phyloP scores from a whole-genome alignment of 2,888 invertebrate genomes.

The Tanytarsus gracilentus region DNA sequence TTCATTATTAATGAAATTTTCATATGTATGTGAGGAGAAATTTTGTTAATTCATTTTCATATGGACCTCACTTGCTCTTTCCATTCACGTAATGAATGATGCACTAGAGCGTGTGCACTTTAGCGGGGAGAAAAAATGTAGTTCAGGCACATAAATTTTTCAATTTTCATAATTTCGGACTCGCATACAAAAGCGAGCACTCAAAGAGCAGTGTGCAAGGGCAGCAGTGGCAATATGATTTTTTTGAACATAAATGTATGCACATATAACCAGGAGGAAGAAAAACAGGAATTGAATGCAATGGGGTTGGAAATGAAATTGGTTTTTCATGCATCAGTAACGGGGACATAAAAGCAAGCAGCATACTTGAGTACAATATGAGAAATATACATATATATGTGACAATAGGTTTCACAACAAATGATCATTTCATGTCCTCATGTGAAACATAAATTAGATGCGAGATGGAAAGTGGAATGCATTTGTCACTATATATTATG shows the following conservation, averaged over 20 bases:
- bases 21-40: neutral
- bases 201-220: neutral
- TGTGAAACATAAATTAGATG: neutral
- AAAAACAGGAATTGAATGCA: neutral
- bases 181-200: neutral
- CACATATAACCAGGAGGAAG: neutral
- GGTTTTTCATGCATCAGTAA: conserved; percentile 20
- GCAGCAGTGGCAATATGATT: neutral
- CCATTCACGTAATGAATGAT: conserved; percentile 8
- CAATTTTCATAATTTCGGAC: conserved; percentile 20
- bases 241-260: neutral
- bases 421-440: conserved; percentile 3
- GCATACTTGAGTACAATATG: neutral
- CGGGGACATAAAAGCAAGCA: conserved; percentile 10
- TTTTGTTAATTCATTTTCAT: conserved; percentile 24
- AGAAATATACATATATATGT: too few relatives aligned
- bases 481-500: neutral
- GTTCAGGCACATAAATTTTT: conserved; percentile 16
- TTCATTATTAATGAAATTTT: neutral
- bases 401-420: too few relatives aligned
- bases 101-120: conserved; percentile 13
- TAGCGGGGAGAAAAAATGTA: neutral
- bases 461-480: neutral
- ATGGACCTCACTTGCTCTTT: too few relatives aligned
- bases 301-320: conserved; percentile 23